Conservation (phyloP, 2,888 invertebrate genomes). For the Trichogramma dendrolimi region DNA sequence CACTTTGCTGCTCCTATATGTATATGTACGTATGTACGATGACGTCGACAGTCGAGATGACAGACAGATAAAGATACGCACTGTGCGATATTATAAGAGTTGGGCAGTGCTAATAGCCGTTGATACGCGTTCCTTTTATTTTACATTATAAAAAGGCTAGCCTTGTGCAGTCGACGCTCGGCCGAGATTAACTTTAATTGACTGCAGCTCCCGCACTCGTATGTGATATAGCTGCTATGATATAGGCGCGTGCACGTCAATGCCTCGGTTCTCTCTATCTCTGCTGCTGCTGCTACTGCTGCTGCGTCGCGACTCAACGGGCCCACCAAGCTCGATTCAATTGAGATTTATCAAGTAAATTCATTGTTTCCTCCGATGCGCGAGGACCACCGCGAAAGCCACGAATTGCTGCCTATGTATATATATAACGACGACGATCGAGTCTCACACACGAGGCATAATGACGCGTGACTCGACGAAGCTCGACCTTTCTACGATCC, state of each 20-base stretch:
- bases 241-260: too few species aligned
- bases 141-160: too few species aligned
- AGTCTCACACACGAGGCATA: too few species aligned
- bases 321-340: slow-evolving; percentile 35
- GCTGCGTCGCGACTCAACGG: too few species aligned
- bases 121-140: not conserved
- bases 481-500: too few species aligned
- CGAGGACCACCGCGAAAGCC: slow-evolving; percentile 46
- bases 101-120: not conserved
- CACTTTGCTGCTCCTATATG: too few species aligned
- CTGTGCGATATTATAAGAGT: not conserved
- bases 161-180: slow-evolving; percentile 20
- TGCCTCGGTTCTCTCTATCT: too few species aligned
- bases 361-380: slow-evolving; percentile 47
- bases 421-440: too few species aligned
- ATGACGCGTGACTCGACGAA: too few species aligned
- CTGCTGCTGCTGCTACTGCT: too few species aligned
- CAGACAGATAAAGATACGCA: not conserved
- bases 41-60: not conserved
- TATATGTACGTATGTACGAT: not conserved
- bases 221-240: too few species aligned
- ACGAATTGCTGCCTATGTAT: slow-evolving; percentile 12
- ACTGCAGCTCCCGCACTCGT: slow-evolving; percentile 33
- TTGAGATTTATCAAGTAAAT: slow-evolving; percentile 53
- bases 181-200: slow-evolving; percentile 51